Evolutionary conservation across 2,797 vertebrate species (phyloP).

Genomic region (Cirrhinus molitorella): DNA sequence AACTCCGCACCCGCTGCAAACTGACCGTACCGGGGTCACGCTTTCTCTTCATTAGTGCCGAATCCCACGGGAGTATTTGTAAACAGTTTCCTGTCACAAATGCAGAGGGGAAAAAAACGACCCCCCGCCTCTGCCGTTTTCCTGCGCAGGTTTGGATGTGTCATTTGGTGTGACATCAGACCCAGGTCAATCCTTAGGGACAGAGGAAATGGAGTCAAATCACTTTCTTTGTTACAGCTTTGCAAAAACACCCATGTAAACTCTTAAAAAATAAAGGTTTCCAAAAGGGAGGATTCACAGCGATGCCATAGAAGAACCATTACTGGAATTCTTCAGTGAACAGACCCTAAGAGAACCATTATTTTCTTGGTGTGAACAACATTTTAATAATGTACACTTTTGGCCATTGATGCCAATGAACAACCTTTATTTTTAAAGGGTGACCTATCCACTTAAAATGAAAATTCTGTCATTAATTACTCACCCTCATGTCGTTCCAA

Average conservation of each 20-base stretch:
- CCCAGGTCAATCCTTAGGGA: slow-evolving; percentile 42
- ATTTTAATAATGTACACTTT: neutral
- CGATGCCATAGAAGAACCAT: neutral
- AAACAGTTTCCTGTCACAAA: slow-evolving; percentile 51
- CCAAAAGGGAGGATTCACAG: neutral
- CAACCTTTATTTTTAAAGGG: neutral
- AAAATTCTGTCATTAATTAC: too few species aligned
- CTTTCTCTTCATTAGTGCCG: slow-evolving; percentile 58
- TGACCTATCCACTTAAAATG: too few species aligned
- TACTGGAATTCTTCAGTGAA: neutral
- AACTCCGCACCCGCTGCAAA: slow-evolving; percentile 49
- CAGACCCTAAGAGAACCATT: neutral
- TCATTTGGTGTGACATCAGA: slow-evolving; percentile 18
- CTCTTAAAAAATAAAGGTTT: neutral
- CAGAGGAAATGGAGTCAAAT: slow-evolving; percentile 23
- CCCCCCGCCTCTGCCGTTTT: neutral
- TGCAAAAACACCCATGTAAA: slow-evolving; percentile 7
- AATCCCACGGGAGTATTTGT: slow-evolving; percentile 50
- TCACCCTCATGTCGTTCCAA: too few species aligned
- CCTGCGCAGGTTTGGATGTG: neutral
- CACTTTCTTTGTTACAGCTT: slow-evolving; percentile 41
- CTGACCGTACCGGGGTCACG: slow-evolving; percentile 54
- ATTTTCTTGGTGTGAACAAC: neutral
- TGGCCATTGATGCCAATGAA: neutral
- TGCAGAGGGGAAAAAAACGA: slow-evolving; percentile 45